Conservation (phyloP, 2,888 invertebrate species). For the Xestoiulus laeticollis region DNA sequence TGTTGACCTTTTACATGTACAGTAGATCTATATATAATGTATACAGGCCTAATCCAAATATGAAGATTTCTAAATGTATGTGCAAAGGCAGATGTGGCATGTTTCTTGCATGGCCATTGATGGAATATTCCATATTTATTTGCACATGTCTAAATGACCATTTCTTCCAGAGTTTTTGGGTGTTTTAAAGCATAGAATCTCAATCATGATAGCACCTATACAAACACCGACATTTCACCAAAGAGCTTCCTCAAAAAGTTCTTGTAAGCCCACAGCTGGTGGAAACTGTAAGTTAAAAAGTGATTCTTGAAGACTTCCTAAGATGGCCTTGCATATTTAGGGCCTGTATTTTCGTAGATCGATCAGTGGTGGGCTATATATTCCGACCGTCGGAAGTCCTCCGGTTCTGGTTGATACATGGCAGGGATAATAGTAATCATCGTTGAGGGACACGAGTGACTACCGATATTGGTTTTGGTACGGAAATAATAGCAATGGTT, state of each 20-base stretch:
- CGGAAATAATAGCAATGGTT: constrained; percentile 9
- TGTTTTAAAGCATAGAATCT: neutral
- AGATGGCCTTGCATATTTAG: neutral
- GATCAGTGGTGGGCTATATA: neutral
- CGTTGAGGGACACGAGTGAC: constrained; percentile 9
- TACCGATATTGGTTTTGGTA: constrained; percentile 9
- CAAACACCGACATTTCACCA: neutral
- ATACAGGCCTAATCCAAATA: no score
- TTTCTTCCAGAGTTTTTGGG: no score
- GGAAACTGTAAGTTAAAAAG: neutral
- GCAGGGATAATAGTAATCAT: neutral
- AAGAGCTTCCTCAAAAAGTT: neutral
- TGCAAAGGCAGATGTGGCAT: no score
- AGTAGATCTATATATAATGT: no score
- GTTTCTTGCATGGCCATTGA: no score
- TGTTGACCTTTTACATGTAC: no score
- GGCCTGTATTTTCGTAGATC: neutral
- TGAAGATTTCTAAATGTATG: no score
- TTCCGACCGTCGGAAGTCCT: neutral
- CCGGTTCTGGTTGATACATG: neutral
- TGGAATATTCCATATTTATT: no score
- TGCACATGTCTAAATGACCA: no score
- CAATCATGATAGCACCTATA: neutral
- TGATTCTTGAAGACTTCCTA: neutral
- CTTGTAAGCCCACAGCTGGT: no score